phyloP scores from a whole-genome alignment of 2,888 invertebrate genomes.

The Cephonodes hylas region DNA sequence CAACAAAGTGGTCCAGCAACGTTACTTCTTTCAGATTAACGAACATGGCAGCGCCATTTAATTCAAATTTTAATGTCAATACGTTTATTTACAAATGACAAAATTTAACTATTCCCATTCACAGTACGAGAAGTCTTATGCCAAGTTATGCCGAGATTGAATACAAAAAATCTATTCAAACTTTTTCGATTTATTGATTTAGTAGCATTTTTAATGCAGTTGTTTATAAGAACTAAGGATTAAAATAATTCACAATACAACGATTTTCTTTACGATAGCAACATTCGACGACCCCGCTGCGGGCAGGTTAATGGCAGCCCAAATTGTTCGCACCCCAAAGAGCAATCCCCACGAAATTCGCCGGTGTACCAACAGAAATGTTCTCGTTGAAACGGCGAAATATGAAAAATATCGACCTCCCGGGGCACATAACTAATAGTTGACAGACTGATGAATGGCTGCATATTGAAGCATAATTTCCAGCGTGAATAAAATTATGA shows the following conservation, averaged over 20 bases:
- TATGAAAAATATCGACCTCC: constrained; percentile 25
- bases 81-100: too few relatives aligned
- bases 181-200: too few relatives aligned
- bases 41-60: too few relatives aligned
- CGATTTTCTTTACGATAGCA: not conserved
- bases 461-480: not conserved
- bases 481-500: not conserved
- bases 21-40: too few relatives aligned
- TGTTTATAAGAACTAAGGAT: too few relatives aligned
- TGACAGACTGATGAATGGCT: not conserved
- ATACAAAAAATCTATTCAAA: too few relatives aligned
- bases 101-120: too few relatives aligned
- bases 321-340: constrained; percentile 37
- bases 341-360: constrained; percentile 33
- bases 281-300: constrained; percentile 19
- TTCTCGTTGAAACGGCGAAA: constrained; percentile 12
- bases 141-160: too few relatives aligned
- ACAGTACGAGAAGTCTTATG: too few relatives aligned
- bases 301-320: constrained; percentile 30
- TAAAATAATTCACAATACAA: not conserved
- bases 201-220: not conserved
- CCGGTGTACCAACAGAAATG: constrained; percentile 14
- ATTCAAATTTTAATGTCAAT: too few relatives aligned
- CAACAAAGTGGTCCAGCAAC: too few relatives aligned
- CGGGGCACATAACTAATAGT: constrained; percentile 25